Evolutionary conservation across 2,797 vertebrate species (phyloP), one percentile per base, ranked within the genome.

Genomic region (Rhabdophis nuchalis): DNA sequence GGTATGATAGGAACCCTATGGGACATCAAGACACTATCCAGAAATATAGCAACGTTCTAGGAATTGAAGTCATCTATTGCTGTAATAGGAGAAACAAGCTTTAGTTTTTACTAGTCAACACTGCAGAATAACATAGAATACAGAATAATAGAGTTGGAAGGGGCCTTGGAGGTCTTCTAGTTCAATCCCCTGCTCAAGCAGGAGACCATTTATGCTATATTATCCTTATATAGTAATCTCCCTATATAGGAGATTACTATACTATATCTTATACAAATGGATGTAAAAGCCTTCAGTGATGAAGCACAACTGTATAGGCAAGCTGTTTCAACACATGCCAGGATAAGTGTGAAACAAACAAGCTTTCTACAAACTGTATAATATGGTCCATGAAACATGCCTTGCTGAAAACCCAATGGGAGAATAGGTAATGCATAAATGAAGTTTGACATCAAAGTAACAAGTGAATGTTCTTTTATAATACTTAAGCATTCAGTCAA

Each of bases 381-480:
- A 25, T 82, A 12, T 72, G 57, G 53, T 11, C n/a, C 77, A 53
- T 12, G 3, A 68, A 68, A 5, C 16, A 14, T 50, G 20, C 5
- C 58, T 29, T 6, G 20, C 13, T 50, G 10, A 72, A 82, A 32
- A 91, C 56, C 85, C 91, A 23, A 54, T 77, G 86, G 57, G 91
- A 90, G 58, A 89, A 25, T 54, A 88, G 8, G 50, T 46, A 11
- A 29, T 60, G 89, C 0, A n/a, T 72, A 10, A 89, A 72, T 36
- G 61, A 46, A 27, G 61, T 12, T 89, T 92, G 50, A 32, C 11
- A n/a, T 72, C n/a, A 82, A n/a, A 36, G 25, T 29, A 87, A 52
- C 1, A 93, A 86, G 0, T 86, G n/a, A 89, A 77, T 91, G 91
- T 93, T 52, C 32, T 93, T 95, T 61, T 94, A 36, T 3, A 58